Percentiles rank a stretch among this genome's conserved stretches.
Conservation (phyloP, 1,140 invertebrate genomes). For the Gerris buenoi region DNA sequence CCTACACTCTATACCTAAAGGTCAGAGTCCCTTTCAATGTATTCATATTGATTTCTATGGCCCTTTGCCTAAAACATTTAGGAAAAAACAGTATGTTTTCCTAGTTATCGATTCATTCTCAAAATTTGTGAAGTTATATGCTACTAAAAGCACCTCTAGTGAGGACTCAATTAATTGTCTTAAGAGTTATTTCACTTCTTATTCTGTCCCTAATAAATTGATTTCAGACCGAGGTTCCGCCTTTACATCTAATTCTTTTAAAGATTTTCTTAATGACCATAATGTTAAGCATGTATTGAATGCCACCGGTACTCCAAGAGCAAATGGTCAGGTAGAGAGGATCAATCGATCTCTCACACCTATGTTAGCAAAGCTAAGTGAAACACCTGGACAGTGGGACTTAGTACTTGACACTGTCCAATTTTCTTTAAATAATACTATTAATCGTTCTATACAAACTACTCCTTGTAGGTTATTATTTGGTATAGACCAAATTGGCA, state of each 20-base stretch:
- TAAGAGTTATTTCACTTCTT: not conserved
- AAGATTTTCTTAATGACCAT: not conserved
- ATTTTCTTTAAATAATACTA: slow-evolving; percentile 17
- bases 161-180: not conserved
- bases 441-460: slow-evolving; percentile 8
- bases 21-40: not conserved
- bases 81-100: slow-evolving; percentile 11
- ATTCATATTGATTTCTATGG: not conserved
- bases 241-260: not conserved
- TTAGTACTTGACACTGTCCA: slow-evolving; percentile 10
- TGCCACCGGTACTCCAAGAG: slow-evolving; percentile 7
- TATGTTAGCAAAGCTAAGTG: not conserved
- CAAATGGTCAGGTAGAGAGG: slow-evolving; percentile 13
- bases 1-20: slow-evolving; percentile 3
- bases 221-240: not conserved
- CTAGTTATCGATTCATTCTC: slow-evolving; percentile 15
- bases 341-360: slow-evolving; percentile 3
- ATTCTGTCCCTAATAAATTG: not conserved
- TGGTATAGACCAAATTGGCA: slow-evolving; percentile 7
- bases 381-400: slow-evolving; percentile 7
- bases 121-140: slow-evolving; percentile 17
- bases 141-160: slow-evolving; percentile 8
- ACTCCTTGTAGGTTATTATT: slow-evolving; percentile 17
- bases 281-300: not conserved
- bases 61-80: slow-evolving; percentile 9